A percentile compares a stretch with the other conserved stretches of the same genome.
These are phyloP conservation scores for Gila orcuttii DNA, from an alignment of 2,113 vertebrate species.

Conservation along the genomic window DNA sequence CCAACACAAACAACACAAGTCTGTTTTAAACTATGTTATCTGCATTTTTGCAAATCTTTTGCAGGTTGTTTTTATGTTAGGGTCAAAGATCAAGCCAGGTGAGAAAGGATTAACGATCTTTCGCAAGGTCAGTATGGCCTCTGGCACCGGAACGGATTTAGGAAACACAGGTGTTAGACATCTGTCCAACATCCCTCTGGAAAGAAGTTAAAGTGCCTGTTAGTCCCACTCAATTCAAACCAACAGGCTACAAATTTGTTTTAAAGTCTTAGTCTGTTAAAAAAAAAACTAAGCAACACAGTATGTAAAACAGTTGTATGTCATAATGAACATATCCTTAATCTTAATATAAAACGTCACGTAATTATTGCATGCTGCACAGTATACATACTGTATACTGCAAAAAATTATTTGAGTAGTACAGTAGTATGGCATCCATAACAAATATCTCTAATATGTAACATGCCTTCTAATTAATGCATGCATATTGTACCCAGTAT, in stretches of 20 bases:
- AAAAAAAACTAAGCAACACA: not conserved
- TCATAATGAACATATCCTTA: not conserved
- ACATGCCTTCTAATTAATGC: not conserved
- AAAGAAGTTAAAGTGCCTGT: not conserved
- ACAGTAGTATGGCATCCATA: not conserved
- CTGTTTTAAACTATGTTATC: not conserved
- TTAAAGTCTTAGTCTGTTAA: not conserved
- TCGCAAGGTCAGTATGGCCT: not conserved
- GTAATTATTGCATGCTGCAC: no score
- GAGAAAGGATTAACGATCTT: not conserved
- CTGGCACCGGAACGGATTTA: not conserved
- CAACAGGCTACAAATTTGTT: not conserved
- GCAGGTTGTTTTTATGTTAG: not conserved
- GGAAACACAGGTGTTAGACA: not conserved
- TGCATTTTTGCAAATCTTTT: not conserved
- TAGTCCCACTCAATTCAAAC: not conserved
- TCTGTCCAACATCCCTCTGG: not conserved
- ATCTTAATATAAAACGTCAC: not conserved
- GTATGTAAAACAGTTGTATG: not conserved
- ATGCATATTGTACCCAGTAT: not conserved
- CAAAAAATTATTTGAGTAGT: no score
- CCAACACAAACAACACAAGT: not conserved
- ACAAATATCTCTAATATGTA: not conserved
- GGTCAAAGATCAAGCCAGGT: constrained; percentile 1
- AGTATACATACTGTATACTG: no score